Evolutionary conservation across 2,888 invertebrate genomes (phyloP).

Genomic region (Acrocyrtus sp.): DNA sequence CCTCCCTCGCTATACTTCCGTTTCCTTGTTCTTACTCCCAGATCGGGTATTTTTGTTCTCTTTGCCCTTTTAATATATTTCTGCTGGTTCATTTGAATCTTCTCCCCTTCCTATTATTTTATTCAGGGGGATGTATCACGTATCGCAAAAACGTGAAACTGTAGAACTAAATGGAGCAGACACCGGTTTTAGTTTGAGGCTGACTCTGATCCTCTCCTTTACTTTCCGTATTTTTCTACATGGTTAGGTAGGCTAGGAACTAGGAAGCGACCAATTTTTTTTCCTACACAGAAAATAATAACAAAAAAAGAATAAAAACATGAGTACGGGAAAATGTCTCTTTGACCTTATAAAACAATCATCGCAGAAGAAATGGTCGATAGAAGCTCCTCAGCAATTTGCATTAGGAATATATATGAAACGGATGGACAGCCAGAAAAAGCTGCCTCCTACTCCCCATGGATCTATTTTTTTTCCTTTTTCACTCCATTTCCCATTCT

Average conservation of each 20-base stretch:
- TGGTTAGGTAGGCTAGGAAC: too few species aligned
- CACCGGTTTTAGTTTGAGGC: too few species aligned
- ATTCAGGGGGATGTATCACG: neutral
- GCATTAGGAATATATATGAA: conserved; percentile 5
- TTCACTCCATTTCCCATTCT: conserved; percentile 34
- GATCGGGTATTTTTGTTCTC: neutral
- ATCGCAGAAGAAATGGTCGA: neutral
- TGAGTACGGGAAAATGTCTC: neutral
- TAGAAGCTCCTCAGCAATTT: neutral
- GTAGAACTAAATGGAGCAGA: neutral
- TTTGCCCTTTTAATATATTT: too few species aligned
- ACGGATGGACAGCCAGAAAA: conserved; percentile 9
- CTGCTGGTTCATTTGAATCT: conserved; percentile 55
- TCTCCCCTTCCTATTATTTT: conserved; percentile 3
- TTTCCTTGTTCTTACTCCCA: conserved; percentile 46
- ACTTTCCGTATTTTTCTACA: too few species aligned
- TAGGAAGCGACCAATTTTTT: neutral
- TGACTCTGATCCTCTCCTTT: neutral
- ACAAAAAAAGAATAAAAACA: neutral
- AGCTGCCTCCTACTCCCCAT: conserved; percentile 2
- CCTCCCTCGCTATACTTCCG: conserved; percentile 61
- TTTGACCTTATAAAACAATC: conserved; percentile 18
- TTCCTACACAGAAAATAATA: neutral
- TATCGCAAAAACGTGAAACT: neutral
- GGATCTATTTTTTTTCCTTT: conserved; percentile 28